A percentile compares a stretch with the other conserved stretches of the same genome.
These are phyloP conservation scores for Copidosoma floridanum DNA, from an alignment of 1,140 invertebrate genomes.

Conservation along the genomic window DNA sequence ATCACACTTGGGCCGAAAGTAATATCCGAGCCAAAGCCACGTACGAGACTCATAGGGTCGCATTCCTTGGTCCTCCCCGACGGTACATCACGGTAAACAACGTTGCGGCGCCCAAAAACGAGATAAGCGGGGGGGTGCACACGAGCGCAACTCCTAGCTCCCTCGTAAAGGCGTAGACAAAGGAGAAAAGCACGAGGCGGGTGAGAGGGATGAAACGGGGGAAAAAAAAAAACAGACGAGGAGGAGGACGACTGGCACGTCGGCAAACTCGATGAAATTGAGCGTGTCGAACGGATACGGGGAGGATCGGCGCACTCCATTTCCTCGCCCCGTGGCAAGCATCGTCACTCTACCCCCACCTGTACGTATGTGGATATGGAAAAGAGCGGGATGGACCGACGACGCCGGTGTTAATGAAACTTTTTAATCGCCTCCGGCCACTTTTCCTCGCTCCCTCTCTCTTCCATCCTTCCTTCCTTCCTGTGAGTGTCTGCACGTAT, in stretches of 20 bases:
- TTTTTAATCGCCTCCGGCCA: slow-evolving; percentile 44
- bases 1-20: too few relatives aligned
- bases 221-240: slow-evolving; percentile 4
- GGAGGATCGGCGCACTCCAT: slow-evolving; percentile 40
- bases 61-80: too few relatives aligned
- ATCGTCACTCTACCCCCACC: not conserved
- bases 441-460: slow-evolving; percentile 30
- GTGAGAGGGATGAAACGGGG: too few relatives aligned
- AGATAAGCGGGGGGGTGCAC: too few relatives aligned
- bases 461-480: slow-evolving; percentile 1
- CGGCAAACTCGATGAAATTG: slow-evolving; percentile 41
- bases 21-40: too few relatives aligned
- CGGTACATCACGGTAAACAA: too few relatives aligned
- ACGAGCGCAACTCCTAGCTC: too few relatives aligned
- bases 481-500: not conserved
- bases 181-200: too few relatives aligned
- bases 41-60: too few relatives aligned
- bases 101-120: too few relatives aligned
- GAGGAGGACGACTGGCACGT: not conserved
- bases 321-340: slow-evolving; percentile 34
- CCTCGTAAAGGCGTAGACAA: too few relatives aligned
- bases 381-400: too few relatives aligned
- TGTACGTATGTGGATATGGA: not conserved
- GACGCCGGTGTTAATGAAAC: slow-evolving; percentile 45
- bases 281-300: slow-evolving; percentile 40